Percentiles rank a stretch among this genome's conserved stretches.
Conservation (phyloP, 2,888 invertebrate species). For the Notodonta ziczac region DNA sequence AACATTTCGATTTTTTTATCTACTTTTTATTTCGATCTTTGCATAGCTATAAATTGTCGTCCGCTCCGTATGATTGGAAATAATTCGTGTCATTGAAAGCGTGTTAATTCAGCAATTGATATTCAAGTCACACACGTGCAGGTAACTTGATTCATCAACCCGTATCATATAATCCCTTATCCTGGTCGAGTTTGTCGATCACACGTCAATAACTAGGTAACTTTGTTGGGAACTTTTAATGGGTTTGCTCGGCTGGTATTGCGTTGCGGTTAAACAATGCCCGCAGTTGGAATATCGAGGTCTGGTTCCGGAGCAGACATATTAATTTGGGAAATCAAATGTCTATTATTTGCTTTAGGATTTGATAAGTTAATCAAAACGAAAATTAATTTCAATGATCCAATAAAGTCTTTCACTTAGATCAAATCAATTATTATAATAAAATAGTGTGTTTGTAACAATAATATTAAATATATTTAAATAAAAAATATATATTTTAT, state of each 20-base stretch:
- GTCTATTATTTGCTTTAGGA: too few relatives aligned
- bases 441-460: too few relatives aligned
- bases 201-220: conserved; percentile 24
- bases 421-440: too few relatives aligned
- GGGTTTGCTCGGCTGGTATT: conserved; percentile 18
- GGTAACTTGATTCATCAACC: conserved; percentile 10
- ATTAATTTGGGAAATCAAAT: neutral
- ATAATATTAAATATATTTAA: too few relatives aligned
- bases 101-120: conserved; percentile 11
- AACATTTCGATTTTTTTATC: too few relatives aligned
- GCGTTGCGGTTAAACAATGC: conserved; percentile 15
- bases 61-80: too few relatives aligned
- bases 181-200: conserved; percentile 19
- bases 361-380: too few relatives aligned
- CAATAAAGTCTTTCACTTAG: too few relatives aligned
- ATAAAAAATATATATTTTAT: too few relatives aligned
- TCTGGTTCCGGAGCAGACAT: neutral
- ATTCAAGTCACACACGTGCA: neutral
- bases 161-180: conserved; percentile 11
- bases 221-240: conserved; percentile 31
- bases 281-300: neutral
- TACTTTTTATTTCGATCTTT: too few relatives aligned
- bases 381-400: too few relatives aligned
- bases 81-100: neutral
- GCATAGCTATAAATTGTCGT: too few relatives aligned